Evolutionary conservation across 2,888 invertebrate genomes (phyloP).

Genomic region (Saturnia pavonia): DNA sequence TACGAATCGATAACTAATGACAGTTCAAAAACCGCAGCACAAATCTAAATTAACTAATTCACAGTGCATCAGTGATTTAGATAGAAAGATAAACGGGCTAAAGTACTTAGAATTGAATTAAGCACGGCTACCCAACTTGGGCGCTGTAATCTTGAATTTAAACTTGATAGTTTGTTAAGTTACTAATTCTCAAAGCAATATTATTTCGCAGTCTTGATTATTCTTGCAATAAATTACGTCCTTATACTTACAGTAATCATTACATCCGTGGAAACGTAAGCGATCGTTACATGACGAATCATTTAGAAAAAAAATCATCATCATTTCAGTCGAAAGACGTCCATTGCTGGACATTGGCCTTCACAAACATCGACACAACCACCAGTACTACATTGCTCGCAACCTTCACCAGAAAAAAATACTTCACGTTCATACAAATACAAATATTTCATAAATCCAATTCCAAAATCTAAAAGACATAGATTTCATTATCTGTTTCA

Average conservation of each 20-base stretch:
- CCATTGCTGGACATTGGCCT: too few species aligned
- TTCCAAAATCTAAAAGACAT: too few species aligned
- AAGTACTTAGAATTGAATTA: slow-evolving; percentile 58
- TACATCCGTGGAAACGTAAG: not conserved
- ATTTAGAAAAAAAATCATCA: too few species aligned
- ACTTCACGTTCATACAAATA: too few species aligned
- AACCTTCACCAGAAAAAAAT: too few species aligned
- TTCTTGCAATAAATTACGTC: not conserved
- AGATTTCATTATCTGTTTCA: too few species aligned
- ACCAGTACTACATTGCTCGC: too few species aligned
- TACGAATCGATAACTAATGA: not conserved
- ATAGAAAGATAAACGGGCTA: slow-evolving; percentile 48
- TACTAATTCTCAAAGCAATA: not conserved
- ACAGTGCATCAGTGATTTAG: slow-evolving; percentile 29
- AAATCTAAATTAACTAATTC: slow-evolving; percentile 19
- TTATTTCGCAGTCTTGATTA: not conserved
- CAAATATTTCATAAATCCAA: too few species aligned
- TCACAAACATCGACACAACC: too few species aligned
- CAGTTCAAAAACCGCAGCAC: slow-evolving; percentile 4
- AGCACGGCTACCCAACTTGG: slow-evolving; percentile 48
- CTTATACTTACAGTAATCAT: not conserved
- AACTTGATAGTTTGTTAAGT: slow-evolving; percentile 40
- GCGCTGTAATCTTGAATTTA: slow-evolving; percentile 43
- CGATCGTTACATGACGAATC: too few species aligned
- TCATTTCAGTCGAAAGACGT: too few species aligned